Percentiles rank a stretch among this genome's conserved stretches.
Evolutionary conservation across 2,113 vertebrate genomes (phyloP).

Genomic region (Aviceda subcristata): DNA sequence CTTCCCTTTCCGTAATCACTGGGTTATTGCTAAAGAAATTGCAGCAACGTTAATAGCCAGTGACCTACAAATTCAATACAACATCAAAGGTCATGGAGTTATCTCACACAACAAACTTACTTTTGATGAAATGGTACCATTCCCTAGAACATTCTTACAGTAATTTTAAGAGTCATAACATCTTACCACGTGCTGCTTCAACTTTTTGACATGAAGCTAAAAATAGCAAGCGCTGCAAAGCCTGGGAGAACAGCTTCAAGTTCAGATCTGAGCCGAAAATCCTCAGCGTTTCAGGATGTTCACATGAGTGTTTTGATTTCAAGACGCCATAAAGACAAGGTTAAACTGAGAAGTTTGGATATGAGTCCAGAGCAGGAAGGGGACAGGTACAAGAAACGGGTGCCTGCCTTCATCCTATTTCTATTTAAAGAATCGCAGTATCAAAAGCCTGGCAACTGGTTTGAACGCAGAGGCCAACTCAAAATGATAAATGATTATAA

Average conservation of each 20-base stretch:
- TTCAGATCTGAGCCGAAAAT: slow-evolving; percentile 46
- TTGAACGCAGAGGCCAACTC: not conserved
- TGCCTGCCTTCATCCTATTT: not conserved
- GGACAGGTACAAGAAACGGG: not conserved
- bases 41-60: not conserved
- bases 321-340: slow-evolving; percentile 3
- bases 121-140: slow-evolving; percentile 40
- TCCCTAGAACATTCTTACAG: slow-evolving; percentile 51
- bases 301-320: not conserved
- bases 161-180: slow-evolving; percentile 61
- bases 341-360: not conserved
- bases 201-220: slow-evolving; percentile 56
- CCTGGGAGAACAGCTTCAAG: slow-evolving; percentile 42
- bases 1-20: slow-evolving; percentile 53
- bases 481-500: not conserved
- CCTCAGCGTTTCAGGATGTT: slow-evolving; percentile 26
- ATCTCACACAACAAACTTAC: not conserved
- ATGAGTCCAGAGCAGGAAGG: slow-evolving; percentile 1
- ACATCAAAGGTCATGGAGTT: not conserved
- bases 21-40: slow-evolving; percentile 42
- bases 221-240: slow-evolving; percentile 44
- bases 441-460: not conserved
- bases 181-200: slow-evolving; percentile 45
- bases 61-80: slow-evolving; percentile 18
- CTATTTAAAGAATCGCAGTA: not conserved